Conservation (phyloP, 2,797 vertebrate species). For the Enteromius anoplus region DNA sequence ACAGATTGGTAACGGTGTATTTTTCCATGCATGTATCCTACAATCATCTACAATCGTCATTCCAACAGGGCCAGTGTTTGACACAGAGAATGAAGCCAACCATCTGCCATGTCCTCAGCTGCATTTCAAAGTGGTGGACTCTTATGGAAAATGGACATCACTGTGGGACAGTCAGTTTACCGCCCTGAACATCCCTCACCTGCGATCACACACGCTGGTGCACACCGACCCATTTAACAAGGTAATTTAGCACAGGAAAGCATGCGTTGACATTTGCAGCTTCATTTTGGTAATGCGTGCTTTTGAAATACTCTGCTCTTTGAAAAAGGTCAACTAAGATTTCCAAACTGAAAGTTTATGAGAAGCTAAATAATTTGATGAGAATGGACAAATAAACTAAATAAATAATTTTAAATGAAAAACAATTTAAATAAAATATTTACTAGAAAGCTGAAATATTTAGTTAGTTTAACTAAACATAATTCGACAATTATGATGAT, state of each 20-base stretch:
- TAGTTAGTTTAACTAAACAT: background rate
- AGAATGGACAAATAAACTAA: background rate
- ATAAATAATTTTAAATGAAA: background rate
- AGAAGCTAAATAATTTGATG: background rate
- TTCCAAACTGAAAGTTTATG: background rate
- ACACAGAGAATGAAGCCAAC: constrained; percentile 48
- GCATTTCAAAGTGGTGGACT: constrained; percentile 74
- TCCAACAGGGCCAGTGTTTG: constrained; percentile 55
- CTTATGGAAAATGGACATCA: constrained; percentile 76
- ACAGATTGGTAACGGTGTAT: background rate
- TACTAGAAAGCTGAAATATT: background rate
- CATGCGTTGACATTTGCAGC: background rate
- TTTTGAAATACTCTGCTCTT: background rate
- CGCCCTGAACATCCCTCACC: constrained; percentile 79
- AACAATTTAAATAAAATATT: background rate
- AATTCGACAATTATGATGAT: background rate
- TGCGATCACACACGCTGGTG: constrained; percentile 80
- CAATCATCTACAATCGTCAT: background rate
- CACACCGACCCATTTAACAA: constrained; percentile 80
- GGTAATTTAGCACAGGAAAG: constrained; percentile 61
- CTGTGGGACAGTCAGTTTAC: constrained; percentile 81
- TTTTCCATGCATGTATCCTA: background rate
- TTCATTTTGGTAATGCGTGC: background rate
- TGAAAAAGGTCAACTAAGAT: background rate
- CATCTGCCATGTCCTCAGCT: constrained; percentile 40